These are phyloP conservation scores for Platalea minor DNA, from an alignment of 2,797 vertebrate genomes.

Conservation along the genomic window DNA sequence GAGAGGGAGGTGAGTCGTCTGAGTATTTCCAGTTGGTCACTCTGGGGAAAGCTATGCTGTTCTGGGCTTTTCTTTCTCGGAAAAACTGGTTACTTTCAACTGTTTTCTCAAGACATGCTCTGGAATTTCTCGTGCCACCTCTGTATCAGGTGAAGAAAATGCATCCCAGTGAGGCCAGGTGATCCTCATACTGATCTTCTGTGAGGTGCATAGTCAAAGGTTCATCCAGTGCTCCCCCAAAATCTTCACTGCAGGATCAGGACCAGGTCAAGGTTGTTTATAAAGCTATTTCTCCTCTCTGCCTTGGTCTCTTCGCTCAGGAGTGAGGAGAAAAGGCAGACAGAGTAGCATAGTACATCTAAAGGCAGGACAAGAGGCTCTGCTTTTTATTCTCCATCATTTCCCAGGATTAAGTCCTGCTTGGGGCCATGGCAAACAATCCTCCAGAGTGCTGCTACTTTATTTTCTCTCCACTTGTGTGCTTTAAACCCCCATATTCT, in stretches of 20 bases:
- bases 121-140: fast-evolving
- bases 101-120: fast-evolving
- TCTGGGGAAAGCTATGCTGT: background rate
- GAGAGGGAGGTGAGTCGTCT: background rate
- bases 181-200: background rate
- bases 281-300: background rate
- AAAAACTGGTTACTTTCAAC: background rate
- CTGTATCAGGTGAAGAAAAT: background rate
- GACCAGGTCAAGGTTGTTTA: background rate
- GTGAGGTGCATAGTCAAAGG: background rate
- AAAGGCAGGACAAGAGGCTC: background rate
- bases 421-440: background rate
- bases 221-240: background rate
- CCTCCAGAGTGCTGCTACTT: background rate
- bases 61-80: background rate
- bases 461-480: background rate
- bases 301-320: fast-evolving
- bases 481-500: background rate
- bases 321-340: background rate
- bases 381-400: background rate
- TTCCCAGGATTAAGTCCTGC: background rate
- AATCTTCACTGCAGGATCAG: background rate
- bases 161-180: background rate
- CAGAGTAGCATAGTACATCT: background rate
- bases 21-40: background rate